A percentile compares a stretch with the other conserved stretches of the same genome.
Conservation (phyloP, 2,797 vertebrate genomes). For the Muscicapa striata region DNA sequence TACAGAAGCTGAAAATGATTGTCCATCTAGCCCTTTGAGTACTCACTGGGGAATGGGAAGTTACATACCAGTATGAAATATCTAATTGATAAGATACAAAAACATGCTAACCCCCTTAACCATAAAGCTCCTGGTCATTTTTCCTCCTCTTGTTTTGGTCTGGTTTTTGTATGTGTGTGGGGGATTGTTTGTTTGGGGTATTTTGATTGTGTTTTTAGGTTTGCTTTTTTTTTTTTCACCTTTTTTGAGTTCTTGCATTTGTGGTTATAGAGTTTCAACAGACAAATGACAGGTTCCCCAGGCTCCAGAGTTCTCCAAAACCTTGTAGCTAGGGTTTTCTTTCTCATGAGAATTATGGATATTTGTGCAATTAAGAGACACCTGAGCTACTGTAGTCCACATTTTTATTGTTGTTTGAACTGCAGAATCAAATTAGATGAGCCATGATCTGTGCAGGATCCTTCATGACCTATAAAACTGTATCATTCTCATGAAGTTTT, state of each 20-base stretch:
- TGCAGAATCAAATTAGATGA: background rate
- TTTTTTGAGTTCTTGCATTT: background rate
- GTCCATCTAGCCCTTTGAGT: background rate
- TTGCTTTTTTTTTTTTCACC: background rate
- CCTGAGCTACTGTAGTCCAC: background rate
- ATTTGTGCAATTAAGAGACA: background rate
- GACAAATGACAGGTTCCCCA: background rate
- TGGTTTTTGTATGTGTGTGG: background rate
- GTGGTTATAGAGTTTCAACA: background rate
- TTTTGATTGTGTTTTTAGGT: background rate
- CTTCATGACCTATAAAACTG: background rate
- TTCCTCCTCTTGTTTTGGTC: background rate
- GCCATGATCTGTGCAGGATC: background rate
- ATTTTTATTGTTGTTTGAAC: background rate
- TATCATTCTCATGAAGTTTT: background rate
- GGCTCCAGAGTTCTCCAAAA: background rate
- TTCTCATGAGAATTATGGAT: background rate
- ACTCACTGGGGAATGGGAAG: background rate
- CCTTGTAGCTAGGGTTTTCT: background rate
- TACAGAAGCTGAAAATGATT: background rate
- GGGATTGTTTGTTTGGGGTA: rapidly evolving
- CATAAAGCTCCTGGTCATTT: background rate
- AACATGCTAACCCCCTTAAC: rapidly evolving
- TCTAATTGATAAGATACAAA: background rate
- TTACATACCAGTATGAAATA: background rate